Percentiles rank a stretch among this genome's conserved stretches.
phyloP scores from a whole-genome alignment of 2,797 vertebrate genomes.

The Cyclopterus lumpus region DNA sequence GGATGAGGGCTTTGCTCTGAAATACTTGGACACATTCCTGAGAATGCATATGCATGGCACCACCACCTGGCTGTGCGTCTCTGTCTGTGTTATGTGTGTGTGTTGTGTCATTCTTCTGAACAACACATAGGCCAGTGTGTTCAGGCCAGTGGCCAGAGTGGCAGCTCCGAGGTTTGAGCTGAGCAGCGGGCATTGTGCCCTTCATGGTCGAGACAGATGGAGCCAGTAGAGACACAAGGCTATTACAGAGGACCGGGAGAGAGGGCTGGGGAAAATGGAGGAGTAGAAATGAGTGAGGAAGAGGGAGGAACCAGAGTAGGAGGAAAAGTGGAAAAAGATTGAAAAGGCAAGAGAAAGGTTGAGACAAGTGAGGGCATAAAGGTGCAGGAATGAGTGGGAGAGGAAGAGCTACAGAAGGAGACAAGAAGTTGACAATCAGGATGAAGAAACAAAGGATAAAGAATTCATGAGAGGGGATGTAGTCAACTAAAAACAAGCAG shows the following conservation, averaged over 20 bases:
- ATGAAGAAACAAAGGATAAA: constrained; percentile 30
- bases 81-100: constrained; percentile 19
- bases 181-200: constrained; percentile 69
- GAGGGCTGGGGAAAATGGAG: constrained; percentile 17
- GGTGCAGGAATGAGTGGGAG: constrained; percentile 34
- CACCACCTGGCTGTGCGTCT: constrained; percentile 53
- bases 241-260: constrained; percentile 54
- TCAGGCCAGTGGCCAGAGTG: constrained; percentile 73
- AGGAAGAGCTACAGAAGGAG: constrained; percentile 19
- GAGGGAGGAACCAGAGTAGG: constrained; percentile 18
- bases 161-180: constrained; percentile 62
- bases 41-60: constrained; percentile 58
- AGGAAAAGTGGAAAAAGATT: constrained; percentile 39
- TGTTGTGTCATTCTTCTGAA: constrained; percentile 44
- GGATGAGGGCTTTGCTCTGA: background rate
- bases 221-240: constrained; percentile 61
- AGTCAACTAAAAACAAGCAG: constrained; percentile 20
- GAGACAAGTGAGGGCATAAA: constrained; percentile 37
- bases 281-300: constrained; percentile 44
- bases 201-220: constrained; percentile 76
- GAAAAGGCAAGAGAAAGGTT: constrained; percentile 39
- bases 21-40: constrained; percentile 5
- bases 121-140: constrained; percentile 70
- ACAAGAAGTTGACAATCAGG: constrained; percentile 30
- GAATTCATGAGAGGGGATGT: constrained; percentile 28